These are phyloP conservation scores for Camponotus pennsylvanicus DNA, from an alignment of 1,140 invertebrate species.

Conservation along the genomic window DNA sequence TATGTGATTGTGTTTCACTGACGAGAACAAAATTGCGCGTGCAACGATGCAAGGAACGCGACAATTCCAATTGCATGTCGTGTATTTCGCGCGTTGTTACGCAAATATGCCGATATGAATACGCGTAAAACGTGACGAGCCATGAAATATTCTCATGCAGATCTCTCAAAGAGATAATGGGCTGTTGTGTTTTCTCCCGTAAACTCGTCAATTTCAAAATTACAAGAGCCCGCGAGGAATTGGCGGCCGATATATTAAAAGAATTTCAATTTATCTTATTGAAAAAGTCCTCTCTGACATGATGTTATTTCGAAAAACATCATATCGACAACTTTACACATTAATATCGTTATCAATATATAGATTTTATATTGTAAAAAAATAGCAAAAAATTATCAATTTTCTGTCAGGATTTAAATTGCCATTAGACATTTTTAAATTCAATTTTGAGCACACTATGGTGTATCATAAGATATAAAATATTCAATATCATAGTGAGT, in stretches of 20 bases:
- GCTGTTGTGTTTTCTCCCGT: conserved; percentile 31
- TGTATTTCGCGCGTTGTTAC: conserved; percentile 51
- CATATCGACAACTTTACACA: not conserved
- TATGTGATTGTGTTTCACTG: not conserved
- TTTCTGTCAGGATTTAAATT: not conserved
- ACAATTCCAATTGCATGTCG: conserved; percentile 39
- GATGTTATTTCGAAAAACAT: conserved; percentile 24
- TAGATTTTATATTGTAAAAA: not conserved
- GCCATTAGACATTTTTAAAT: not conserved
- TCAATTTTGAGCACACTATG: not conserved
- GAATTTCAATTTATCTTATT: conserved; percentile 55
- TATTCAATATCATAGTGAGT: not conserved
- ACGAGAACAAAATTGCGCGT: not conserved
- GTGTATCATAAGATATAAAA: no score
- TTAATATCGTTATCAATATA: not conserved
- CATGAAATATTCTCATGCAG: conserved; percentile 53
- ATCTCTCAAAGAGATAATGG: conserved; percentile 45
- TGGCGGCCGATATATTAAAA: not conserved
- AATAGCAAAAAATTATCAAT: not conserved
- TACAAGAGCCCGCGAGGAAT: conserved; percentile 26
- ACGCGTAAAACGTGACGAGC: conserved; percentile 20
- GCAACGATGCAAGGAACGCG: conserved; percentile 25
- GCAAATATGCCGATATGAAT: conserved; percentile 44
- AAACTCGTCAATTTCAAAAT: conserved; percentile 48
- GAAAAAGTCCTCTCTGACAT: not conserved